These are phyloP conservation scores for Mimumesa dahlbomi DNA, from an alignment of 2,888 invertebrate species.

Conservation along the genomic window DNA sequence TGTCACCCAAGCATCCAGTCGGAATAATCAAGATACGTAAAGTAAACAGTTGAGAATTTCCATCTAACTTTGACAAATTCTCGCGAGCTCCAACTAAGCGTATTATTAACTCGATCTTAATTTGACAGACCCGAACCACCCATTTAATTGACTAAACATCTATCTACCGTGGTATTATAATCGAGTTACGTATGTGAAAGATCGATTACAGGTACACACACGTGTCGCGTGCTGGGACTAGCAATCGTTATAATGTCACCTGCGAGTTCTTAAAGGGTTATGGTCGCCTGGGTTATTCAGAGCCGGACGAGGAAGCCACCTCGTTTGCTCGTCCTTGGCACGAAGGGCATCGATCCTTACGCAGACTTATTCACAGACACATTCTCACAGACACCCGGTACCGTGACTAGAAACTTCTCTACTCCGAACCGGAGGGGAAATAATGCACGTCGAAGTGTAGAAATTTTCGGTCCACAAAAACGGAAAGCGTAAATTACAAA, in stretches of 20 bases:
- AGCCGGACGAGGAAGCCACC: conserved; percentile 12
- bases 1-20: background rate
- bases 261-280: conserved; percentile 17
- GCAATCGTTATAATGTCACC: conserved; percentile 9
- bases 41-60: too few species aligned
- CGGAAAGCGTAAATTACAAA: too few species aligned
- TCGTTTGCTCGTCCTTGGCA: conserved; percentile 24
- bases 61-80: background rate
- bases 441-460: too few species aligned
- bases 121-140: conserved; percentile 26
- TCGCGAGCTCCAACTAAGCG: conserved; percentile 4
- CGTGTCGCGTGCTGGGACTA: background rate
- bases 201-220: background rate
- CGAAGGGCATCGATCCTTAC: conserved; percentile 17
- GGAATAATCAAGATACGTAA: too few species aligned
- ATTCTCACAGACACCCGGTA: too few species aligned
- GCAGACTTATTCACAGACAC: too few species aligned
- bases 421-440: too few species aligned
- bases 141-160: conserved; percentile 11
- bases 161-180: conserved; percentile 1
- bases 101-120: conserved; percentile 34
- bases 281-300: background rate
- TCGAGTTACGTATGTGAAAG: conserved; percentile 7
- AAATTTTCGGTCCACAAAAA: too few species aligned
- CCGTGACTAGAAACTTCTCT: too few species aligned